Conservation (phyloP, 2,113 vertebrate species). For the Microtus oregoni region DNA sequence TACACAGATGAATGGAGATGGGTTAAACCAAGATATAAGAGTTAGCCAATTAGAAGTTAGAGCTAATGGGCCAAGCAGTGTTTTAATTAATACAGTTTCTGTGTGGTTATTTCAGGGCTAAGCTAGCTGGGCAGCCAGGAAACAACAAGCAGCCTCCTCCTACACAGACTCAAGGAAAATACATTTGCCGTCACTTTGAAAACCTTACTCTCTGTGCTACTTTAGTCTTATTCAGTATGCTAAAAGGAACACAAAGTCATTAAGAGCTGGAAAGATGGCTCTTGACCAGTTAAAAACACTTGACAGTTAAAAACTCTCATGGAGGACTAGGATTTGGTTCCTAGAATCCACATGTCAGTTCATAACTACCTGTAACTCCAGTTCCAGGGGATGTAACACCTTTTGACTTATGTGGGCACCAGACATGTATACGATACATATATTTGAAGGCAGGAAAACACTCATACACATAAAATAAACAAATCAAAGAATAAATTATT, state of each 20-base stretch:
- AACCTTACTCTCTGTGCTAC: not conserved
- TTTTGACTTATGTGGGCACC: not conserved
- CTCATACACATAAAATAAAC: not conserved
- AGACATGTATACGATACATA: not conserved
- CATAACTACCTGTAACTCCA: not conserved
- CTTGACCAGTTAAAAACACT: not conserved
- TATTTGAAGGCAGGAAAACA: not conserved
- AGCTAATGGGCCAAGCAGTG: too few relatives aligned
- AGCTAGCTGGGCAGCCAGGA: too few relatives aligned
- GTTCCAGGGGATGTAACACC: not conserved
- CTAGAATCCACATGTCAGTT: not conserved
- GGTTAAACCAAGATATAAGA: too few relatives aligned
- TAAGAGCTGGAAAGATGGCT: not conserved
- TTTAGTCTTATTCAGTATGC: not conserved
- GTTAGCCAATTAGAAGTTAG: too few relatives aligned
- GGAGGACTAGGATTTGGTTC: not conserved
- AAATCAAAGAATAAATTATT: slow-evolving; percentile 7
- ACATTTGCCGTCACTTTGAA: not conserved
- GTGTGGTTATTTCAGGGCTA: too few relatives aligned
- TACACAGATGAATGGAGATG: too few relatives aligned
- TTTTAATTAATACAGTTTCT: too few relatives aligned
- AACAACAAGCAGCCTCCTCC: too few relatives aligned
- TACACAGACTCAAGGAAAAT: not conserved
- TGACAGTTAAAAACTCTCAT: too few relatives aligned
- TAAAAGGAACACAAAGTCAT: not conserved